Evolutionary conservation across 1,140 invertebrate species (phyloP).

Genomic region (Papilio glaucus): DNA sequence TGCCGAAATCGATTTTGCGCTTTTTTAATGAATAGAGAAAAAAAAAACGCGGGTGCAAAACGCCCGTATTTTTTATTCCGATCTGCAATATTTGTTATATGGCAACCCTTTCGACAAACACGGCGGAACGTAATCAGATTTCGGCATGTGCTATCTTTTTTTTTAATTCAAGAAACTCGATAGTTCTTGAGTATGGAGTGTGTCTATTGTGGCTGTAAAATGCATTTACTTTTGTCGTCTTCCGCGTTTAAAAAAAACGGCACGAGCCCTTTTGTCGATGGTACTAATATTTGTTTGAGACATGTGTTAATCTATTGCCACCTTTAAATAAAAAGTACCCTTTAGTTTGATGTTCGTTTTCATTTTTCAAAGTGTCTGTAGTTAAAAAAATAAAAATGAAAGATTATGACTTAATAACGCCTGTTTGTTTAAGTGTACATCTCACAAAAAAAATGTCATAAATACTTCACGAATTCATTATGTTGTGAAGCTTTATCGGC

Average conservation of each 20-base stretch:
- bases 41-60: conserved; percentile 73
- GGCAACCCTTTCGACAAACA: conserved; percentile 79
- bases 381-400: too few relatives aligned
- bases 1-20: conserved; percentile 81
- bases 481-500: too few relatives aligned
- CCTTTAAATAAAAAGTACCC: conserved; percentile 30
- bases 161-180: conserved; percentile 74
- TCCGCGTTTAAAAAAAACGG: conserved; percentile 72
- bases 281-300: conserved; percentile 45
- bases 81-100: conserved; percentile 63
- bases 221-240: conserved; percentile 79
- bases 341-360: conserved; percentile 7
- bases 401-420: background rate
- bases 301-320: conserved; percentile 53
- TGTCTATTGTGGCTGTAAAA: conserved; percentile 75
- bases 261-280: conserved; percentile 67
- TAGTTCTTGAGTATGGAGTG: conserved; percentile 77
- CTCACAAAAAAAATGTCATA: background rate
- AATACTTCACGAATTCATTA: too few relatives aligned
- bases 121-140: conserved; percentile 75
- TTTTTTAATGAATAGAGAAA: conserved; percentile 59
- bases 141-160: conserved; percentile 80
- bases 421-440: too few relatives aligned
- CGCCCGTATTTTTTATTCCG: conserved; percentile 64
- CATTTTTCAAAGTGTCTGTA: too few relatives aligned